Conservation (phyloP, 2,113 vertebrate genomes). For the Salvelinus fontinalis region DNA sequence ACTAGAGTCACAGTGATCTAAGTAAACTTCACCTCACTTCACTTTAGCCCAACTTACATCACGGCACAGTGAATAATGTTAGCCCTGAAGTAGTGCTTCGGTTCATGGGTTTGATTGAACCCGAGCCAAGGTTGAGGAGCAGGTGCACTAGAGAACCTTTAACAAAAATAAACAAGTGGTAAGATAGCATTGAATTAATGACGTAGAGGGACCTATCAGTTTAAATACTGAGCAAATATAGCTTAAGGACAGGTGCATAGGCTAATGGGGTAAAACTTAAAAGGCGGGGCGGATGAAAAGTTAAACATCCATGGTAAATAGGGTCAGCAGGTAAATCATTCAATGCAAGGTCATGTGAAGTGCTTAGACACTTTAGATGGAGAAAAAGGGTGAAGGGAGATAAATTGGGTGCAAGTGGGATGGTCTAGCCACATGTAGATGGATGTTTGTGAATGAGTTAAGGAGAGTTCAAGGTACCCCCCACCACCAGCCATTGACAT, state of each 20-base stretch:
- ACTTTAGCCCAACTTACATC: background rate
- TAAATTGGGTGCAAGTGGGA: background rate
- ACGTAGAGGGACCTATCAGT: too few species aligned
- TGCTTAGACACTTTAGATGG: background rate
- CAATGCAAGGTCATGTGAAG: background rate
- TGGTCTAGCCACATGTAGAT: background rate
- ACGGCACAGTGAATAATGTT: background rate
- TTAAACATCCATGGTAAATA: background rate
- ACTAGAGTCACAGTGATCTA: background rate
- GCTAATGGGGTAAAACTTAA: too few species aligned
- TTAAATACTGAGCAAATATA: too few species aligned
- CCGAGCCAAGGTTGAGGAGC: background rate
- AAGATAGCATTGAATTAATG: too few species aligned
- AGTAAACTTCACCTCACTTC: background rate
- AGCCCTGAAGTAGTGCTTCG: background rate
- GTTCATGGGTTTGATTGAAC: background rate
- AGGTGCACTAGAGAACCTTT: background rate
- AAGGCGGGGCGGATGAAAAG: background rate
- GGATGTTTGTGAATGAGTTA: background rate
- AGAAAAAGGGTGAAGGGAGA: background rate
- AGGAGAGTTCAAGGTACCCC: background rate
- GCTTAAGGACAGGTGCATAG: too few species aligned
- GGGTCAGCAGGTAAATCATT: background rate
- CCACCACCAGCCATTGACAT: background rate
- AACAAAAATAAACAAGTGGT: background rate